Evolutionary conservation across 2,888 invertebrate species (phyloP), one percentile per base, ranked within the genome.

Genomic region (Entomobrya multifasciata): DNA sequence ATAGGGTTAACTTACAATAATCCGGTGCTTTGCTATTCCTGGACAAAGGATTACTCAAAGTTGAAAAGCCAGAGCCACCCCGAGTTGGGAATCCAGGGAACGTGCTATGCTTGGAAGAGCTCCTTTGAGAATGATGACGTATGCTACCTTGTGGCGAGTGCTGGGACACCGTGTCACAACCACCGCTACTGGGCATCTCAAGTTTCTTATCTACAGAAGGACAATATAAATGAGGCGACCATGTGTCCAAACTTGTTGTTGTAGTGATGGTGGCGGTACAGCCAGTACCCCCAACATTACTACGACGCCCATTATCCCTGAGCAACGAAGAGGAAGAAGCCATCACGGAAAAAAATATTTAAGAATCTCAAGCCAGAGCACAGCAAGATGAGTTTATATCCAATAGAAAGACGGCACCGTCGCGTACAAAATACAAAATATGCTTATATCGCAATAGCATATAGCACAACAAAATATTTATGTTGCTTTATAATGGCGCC

Each of bases 1-100:
- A 25, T 15, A 8, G 36, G 8, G 36, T 36, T 36, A 13, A 88
- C 88, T 88, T 86, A 88, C 88, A 60, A 10, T 36, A 70, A 55
- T 88, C 88, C 30, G 85, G 57, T 22, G 77, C 41, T 52, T 84
- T 87, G 47, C 72, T 49, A 47, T 67, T 87, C 22, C 57, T 57
- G 25, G 67, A 22, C 47, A 83, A 20, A 25, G 83, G 78, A 44
- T 83, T 83, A 60, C 1, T 55, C 27, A 81, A 20, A 15, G 72
- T 11, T 22, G 20, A 52, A 10, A 81, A 22, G 30, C 67, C 27
- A 25, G 44, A 72, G 47, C 65, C 47, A 15, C 81, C 41, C 25
- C 67, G 44, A 44, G 13, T 47, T 65, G 62, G 17, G 67, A 47
- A 22, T 47, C 15, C 25, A 44, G 62, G 6, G 67, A 47, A 47